These are phyloP conservation scores for Urocitellus parryii DNA, from an alignment of 2,113 vertebrate genomes.

Conservation along the genomic window DNA sequence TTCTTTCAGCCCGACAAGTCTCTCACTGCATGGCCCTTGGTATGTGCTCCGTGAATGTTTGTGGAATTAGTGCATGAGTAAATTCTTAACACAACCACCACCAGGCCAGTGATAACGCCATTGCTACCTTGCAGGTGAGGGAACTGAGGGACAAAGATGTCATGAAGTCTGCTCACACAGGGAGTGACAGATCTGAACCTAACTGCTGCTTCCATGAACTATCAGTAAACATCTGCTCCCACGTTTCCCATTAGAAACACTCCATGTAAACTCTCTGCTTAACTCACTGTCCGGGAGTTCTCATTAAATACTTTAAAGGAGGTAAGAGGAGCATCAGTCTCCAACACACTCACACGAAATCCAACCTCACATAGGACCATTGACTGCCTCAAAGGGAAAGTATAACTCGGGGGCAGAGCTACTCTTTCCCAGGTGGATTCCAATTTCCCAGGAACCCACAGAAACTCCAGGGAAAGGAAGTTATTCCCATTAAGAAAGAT, in stretches of 20 bases:
- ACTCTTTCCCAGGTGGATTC: neutral
- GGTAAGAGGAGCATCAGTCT: neutral
- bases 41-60: neutral
- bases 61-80: neutral
- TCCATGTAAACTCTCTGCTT: neutral
- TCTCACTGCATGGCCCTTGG: neutral
- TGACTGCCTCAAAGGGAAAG: neutral
- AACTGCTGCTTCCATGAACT: neutral
- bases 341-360: neutral
- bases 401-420: neutral
- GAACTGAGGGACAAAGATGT: neutral
- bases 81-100: neutral
- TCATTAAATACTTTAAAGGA: neutral
- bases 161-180: neutral
- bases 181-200: neutral
- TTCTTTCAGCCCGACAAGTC: neutral
- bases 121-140: neutral
- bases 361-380: neutral
- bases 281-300: neutral
- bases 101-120: neutral
- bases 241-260: neutral
- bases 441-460: neutral
- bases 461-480: neutral
- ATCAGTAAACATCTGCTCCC: too few relatives aligned
- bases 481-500: slow-evolving; percentile 26